phyloP scores from a whole-genome alignment of 2,113 vertebrate genomes.

The Oophaga pumilio region DNA sequence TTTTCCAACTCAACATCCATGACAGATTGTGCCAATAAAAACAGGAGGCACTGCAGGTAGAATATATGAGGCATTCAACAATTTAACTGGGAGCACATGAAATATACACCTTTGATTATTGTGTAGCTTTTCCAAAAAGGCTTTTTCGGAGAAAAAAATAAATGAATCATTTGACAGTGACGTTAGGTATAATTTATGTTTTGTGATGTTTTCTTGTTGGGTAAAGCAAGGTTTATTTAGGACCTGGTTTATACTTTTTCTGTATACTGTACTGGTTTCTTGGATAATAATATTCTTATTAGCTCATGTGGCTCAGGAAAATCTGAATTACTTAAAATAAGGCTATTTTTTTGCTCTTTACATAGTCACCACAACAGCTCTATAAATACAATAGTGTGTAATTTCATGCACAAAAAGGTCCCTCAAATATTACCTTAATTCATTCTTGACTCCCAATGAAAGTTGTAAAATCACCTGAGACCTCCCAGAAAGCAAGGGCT shows the following conservation, averaged over 20 bases:
- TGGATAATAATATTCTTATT: not conserved
- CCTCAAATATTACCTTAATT: no score
- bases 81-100: constrained; percentile 12
- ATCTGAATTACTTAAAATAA: not conserved
- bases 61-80: constrained; percentile 39
- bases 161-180: not conserved
- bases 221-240: not conserved
- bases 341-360: no score
- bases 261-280: not conserved
- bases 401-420: no score
- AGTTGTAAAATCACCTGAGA: no score
- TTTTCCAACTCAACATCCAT: constrained; percentile 35
- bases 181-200: not conserved
- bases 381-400: no score
- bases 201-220: not conserved
- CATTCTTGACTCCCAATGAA: no score
- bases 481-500: no score
- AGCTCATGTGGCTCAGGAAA: not conserved
- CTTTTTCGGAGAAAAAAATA: not conserved
- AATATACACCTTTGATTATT: constrained; percentile 25
- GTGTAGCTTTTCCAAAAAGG: constrained; percentile 4
- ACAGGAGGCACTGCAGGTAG: constrained; percentile 18
- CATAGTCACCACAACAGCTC: no score
- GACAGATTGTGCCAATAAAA: constrained; percentile 47
- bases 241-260: no score